Base-by-base conservation (phyloP, 2,888 invertebrate species). In the Phyto melanocephala region DNA sequence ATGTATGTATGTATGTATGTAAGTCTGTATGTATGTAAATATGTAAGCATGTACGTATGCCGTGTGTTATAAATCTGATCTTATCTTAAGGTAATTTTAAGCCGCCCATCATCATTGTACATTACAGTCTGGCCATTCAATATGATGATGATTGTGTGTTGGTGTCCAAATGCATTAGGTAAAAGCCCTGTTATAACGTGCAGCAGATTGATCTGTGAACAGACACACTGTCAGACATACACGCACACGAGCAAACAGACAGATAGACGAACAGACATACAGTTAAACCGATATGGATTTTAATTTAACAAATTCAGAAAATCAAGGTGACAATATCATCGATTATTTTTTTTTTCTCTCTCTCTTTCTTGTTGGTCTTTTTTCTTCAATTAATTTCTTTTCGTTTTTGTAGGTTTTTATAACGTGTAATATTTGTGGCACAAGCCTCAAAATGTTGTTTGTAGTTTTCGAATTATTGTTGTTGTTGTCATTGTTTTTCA, bases 111-210 rank as follows among this genome's bases (percentile, higher is more conserved):
- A 79, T 76, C 74, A 56, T 28, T 6, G 78, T 68, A 74, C 68
- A 35, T 54, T 70, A 28, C 54, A 70, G 54, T 24, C 52, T 22
- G 70, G 45, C 63, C 52, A 75, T 65, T 78, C 74, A 71, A 77
- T 75, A 70, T 78, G 78, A 70, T 78, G 78, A 65, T 50, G 50
- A 74, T 82, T 70, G 54, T 82, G 82, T 79, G 82, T 82, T 82
- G 82, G 82, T 82, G 82, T 79, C 82, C 67, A 54, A 82, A 82
- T 62, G 75, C 82, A 82, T 82, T 82, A 82, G 60, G 67, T 79
- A 60, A 74, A 82, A 76, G 75, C 75, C 65, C 65, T 75, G 75
- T 67, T 70, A 67, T 63, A 79, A 79, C 70, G 58, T 60, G 65
- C 71, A 72, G 65, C 71, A 72, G 71, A 67, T 42, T 65, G 65